Base-by-base conservation (phyloP, 92 coral and sea anemone genomes). In the Chrysogorgia sp. region DNA sequence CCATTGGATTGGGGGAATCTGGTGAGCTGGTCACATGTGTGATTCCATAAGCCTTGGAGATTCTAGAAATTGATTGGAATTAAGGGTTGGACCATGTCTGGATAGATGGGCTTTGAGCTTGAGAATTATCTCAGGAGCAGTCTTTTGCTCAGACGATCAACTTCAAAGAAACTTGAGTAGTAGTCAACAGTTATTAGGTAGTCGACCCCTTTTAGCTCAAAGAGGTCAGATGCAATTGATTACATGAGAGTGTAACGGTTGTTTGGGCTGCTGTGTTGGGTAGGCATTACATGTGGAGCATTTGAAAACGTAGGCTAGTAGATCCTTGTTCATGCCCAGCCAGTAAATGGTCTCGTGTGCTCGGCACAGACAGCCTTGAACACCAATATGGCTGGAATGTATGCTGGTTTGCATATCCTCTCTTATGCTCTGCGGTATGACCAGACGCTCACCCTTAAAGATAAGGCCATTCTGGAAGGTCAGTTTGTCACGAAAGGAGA, bases 281-380 rank as follows among this genome's bases (percentile, higher is more conserved):
- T 75, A 75, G 76, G 82, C 52, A 62, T 83, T 83, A 43, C 76
- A 83, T 10, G 76, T 64, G 30, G 60, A 33, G 40, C 88, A 66
- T 57, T 58, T 77, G 20, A 84, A 67, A 41, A 84, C 60, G 63
- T 55, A 67, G 24, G 37, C 53, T n/a, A 67, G 71, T 19, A 83
- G 17, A 14, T 83, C 53, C 33, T 66, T 68, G 50, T 64, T 75
- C 58, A 65, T 83, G 2, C 71, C 50, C 10, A 77, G 87, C 87
- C 86, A 75, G 48, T 82, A 82, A 34, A 81, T 69, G 22, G 40
- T 71, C 49, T 81, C 85, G 3, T 81, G 65, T 17, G 81, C 86
- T 30, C 86, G 75, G 30, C 81, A 60, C 3, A 82, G 74, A 60
- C 70, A 21, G 9, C 86, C 86, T 24, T 82, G 86, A 8, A 82